Evolutionary conservation across 1,140 invertebrate species (phyloP), one percentile per base, ranked within the genome.

Genomic region (Solenopsis fugax): DNA sequence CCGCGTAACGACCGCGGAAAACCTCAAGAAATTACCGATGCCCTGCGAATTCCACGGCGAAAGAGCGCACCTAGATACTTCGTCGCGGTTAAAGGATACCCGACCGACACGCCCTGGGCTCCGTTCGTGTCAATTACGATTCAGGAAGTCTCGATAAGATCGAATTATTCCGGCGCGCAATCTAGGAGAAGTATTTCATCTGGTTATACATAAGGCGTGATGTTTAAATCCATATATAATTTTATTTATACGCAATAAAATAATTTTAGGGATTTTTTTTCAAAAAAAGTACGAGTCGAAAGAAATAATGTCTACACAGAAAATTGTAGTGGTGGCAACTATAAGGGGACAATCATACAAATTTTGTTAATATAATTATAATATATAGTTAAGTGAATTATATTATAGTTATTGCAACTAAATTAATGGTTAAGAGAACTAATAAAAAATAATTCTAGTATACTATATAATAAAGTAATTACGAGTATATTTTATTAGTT

Each of bases 1-100:
- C 73, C 87, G 87, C 87, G 81, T 85, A 80, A 89, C 73, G 58
- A 34, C 67, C 54, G 21, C 34, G 81, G 73, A 69, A 88, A 88
- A 89, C 73, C 81, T 86, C 88, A 67, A 73, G 81, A 34, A 58
- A 65, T 85, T 64, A 56, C 37, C 21, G n/a, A 58, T 50, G 37
- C 56, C 12, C n/a, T 5, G 56, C 10, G 34, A 84, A 86, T 88
- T 86, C 64, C 52, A n/a, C 56, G 12, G 12, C 45, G 5, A 41
- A 54, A 10, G 21, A 10, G 50, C 5, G 34, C 24, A 18, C 34
- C 48, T 72, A 69, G 78, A 87, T 72, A 64, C 12, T 50, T 62
- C n/a, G 24, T 41, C 77, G 67, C 58, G 69, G 67, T 82, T 82
- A 73, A 73, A 73, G n/a, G 18, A 73, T 29, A 72, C 24, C 50